Evolutionary conservation across 2,888 invertebrate species (phyloP).

Genomic region (Eilema depressum): DNA sequence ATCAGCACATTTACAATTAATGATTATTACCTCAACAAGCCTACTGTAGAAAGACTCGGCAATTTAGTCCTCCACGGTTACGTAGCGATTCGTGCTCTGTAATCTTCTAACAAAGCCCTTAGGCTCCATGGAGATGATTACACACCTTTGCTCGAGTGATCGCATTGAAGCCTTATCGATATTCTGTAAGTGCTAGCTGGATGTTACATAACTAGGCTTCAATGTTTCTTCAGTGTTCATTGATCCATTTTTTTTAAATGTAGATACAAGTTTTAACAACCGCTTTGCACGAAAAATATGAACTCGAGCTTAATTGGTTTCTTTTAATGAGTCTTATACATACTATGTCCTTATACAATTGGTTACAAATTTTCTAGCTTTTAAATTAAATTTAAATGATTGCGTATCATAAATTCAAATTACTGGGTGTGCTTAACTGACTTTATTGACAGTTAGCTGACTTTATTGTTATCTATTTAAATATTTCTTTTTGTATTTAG

Average conservation of each 20-base stretch:
- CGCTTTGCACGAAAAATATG: too few relatives aligned
- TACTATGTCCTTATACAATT: too few relatives aligned
- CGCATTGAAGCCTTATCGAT: slow-evolving; percentile 9
- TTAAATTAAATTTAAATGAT: too few relatives aligned
- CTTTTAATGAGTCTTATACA: too few relatives aligned
- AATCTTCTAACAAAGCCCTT: slow-evolving; percentile 9
- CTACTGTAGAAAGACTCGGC: background rate
- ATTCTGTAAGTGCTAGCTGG: background rate
- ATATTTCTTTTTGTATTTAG: too few relatives aligned
- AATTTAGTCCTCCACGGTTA: background rate
- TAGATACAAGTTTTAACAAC: background rate
- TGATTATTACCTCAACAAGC: background rate
- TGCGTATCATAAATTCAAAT: too few relatives aligned
- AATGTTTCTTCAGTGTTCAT: too few relatives aligned
- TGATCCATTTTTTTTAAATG: background rate
- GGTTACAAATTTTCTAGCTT: too few relatives aligned
- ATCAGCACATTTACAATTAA: background rate
- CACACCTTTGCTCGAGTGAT: slow-evolving; percentile 34
- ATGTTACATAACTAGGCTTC: background rate
- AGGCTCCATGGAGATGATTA: slow-evolving; percentile 30
- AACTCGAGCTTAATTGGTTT: too few relatives aligned
- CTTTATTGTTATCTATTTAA: too few relatives aligned
- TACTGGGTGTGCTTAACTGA: too few relatives aligned
- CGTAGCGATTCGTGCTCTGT: background rate
- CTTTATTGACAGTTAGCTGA: too few relatives aligned